phyloP scores from a whole-genome alignment of 2,113 vertebrate species.

The Chinchilla lanigera region DNA sequence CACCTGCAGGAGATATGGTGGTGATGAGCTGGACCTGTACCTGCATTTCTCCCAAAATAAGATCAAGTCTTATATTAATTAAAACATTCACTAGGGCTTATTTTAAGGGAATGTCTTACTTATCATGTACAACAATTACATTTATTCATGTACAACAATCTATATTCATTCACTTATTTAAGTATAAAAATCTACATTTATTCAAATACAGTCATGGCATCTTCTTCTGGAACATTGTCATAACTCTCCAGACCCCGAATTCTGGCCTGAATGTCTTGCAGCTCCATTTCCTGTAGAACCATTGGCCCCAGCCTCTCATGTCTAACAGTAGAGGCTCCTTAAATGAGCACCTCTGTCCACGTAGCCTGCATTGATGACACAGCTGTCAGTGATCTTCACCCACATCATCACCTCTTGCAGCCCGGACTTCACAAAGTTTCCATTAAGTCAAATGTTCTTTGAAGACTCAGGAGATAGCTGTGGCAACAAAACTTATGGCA shows the following conservation, averaged over 20 bases:
- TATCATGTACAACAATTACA: neutral
- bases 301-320: neutral
- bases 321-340: neutral
- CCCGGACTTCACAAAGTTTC: neutral
- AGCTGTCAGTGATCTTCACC: neutral
- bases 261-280: neutral
- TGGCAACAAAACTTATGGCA: neutral
- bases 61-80: too few species aligned
- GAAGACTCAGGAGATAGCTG: neutral
- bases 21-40: neutral
- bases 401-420: neutral
- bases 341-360: neutral
- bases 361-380: neutral
- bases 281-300: neutral
- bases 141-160: neutral
- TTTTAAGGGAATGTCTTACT: too few species aligned
- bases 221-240: neutral
- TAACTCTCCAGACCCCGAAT: neutral
- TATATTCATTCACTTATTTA: neutral
- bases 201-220: neutral
- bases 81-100: too few species aligned
- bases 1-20: neutral
- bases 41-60: too few species aligned
- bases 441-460: neutral
- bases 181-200: neutral